Base-by-base conservation (phyloP, 2,797 vertebrate species). In the Coracias cyanogaster region DNA sequence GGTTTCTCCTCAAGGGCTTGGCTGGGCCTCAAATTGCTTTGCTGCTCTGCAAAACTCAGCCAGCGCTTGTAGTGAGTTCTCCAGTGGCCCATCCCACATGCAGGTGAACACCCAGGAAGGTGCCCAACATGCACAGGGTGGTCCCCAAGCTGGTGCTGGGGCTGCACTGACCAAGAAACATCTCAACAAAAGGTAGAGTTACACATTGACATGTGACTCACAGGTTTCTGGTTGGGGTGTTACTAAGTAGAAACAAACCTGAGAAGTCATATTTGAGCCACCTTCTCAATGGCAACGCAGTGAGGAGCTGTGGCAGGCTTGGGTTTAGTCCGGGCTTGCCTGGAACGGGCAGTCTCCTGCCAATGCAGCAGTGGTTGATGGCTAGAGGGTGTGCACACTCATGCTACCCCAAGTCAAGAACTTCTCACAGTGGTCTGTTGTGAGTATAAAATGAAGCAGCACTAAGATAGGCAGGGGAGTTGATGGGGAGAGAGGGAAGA, bases 21-120 rank as follows among this genome's bases (percentile, higher is more conserved):
- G 33, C 60, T 51, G 29, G 22, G 39, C 5, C 1, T n/a, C 21
- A 52, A 14, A 19, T 21, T 14, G 16, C 33, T 71, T 72, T 77
- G 41, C 46, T 29, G 26, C 24, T 20, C 31, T 22, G 51, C 24
- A 21, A 12, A 71, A n/a, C 54, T 18, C 35, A 10, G 48, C 22
- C 18, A 16, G 20, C 1, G 0, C 51, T 31, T 39, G n/a, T 7
- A 22, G 37, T 1, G 15, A 25, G 51, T 18, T 71, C 6, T 9
- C 51, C 0, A 3, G 7, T 31, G 19, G 35, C 35, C 48, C 3
- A 3, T 62, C 35, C 3, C 6, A 24, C 5, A 6, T 1, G 14
- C 15, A 33, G 57, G n/a, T 26, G 15, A 49, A 13, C 19, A 6
- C 5, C 49, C 1, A 2, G 41, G 41, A 55, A 48, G 55, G 55